A percentile compares a stretch with the other conserved stretches of the same genome.
phyloP scores from a whole-genome alignment of 2,797 vertebrate genomes.

The Cryptoblepharus egeriae region DNA sequence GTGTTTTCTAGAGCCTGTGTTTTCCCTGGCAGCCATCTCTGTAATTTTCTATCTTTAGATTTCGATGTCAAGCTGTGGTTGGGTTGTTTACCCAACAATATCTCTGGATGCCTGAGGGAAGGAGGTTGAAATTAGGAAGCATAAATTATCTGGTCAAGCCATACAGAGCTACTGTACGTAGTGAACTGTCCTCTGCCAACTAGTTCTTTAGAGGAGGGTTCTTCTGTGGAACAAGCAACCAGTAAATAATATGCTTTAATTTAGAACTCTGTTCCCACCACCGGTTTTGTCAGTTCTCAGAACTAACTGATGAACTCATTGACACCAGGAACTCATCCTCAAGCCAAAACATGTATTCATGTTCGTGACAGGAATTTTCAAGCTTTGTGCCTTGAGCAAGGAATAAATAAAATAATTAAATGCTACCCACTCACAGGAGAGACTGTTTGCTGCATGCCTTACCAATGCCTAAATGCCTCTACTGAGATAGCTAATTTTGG shows the following conservation, averaged over 20 bases:
- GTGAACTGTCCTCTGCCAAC: neutral
- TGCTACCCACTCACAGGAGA: neutral
- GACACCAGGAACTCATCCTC: neutral
- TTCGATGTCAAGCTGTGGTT: constrained; percentile 7
- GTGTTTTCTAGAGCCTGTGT: constrained; percentile 44
- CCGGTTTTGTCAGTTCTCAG: neutral
- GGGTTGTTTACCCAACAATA: constrained; percentile 21
- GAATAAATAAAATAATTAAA: neutral
- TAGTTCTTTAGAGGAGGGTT: neutral
- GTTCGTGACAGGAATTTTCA: neutral
- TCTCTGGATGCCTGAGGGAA: neutral
- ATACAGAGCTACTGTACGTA: neutral
- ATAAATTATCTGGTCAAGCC: neutral
- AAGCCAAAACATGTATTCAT: neutral
- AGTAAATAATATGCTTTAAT: constrained; percentile 2
- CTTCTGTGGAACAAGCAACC: neutral
- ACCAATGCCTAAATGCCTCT: neutral
- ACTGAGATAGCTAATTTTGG: neutral
- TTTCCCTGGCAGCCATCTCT: constrained; percentile 46
- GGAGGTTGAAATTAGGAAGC: neutral
- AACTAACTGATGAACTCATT: neutral
- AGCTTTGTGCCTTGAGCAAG: neutral
- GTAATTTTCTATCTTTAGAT: constrained; percentile 56
- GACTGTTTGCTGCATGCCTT: too few species aligned
- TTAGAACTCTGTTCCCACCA: neutral